A percentile compares a stretch with the other conserved stretches of the same genome.
Evolutionary conservation across 2,888 invertebrate species (phyloP).

Genomic region (Drosophila neotestacea): DNA sequence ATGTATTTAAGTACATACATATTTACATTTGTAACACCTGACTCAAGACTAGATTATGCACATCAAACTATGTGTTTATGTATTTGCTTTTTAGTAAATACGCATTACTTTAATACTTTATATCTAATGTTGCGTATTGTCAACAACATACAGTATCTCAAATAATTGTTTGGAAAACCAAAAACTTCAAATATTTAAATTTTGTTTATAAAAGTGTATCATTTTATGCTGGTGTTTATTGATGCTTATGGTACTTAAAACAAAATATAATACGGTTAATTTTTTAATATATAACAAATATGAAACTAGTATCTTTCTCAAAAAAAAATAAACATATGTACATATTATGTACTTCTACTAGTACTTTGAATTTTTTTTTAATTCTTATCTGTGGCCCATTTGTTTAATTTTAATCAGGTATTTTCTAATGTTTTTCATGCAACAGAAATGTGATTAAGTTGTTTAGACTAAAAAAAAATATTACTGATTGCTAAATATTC

Average conservation of each 20-base stretch:
- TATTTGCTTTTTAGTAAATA: background rate
- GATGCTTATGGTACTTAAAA: too few species aligned
- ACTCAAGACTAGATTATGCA: background rate
- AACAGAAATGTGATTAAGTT: conserved; percentile 3
- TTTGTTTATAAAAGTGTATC: too few species aligned
- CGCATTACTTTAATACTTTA: conserved; percentile 4
- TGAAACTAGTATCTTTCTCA: too few species aligned
- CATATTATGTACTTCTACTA: too few species aligned
- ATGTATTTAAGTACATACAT: conserved; percentile 2
- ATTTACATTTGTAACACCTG: conserved; percentile 5
- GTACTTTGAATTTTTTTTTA: background rate
- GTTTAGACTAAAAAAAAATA: conserved; percentile 1
- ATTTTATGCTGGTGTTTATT: too few species aligned
- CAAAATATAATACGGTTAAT: too few species aligned
- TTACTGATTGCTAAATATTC: conserved; percentile 5
- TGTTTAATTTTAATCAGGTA: conserved; percentile 13
- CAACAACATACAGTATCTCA: background rate
- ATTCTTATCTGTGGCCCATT: conserved; percentile 3
- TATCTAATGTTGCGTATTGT: background rate
- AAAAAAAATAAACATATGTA: too few species aligned
- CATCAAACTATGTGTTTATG: background rate
- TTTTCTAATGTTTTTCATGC: conserved; percentile 3
- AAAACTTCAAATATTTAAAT: too few species aligned
- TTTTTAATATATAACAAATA: too few species aligned
- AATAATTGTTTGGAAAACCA: too few species aligned